Base-by-base conservation (phyloP, 2,113 vertebrate species). In the Paratilapia polleni region DNA sequence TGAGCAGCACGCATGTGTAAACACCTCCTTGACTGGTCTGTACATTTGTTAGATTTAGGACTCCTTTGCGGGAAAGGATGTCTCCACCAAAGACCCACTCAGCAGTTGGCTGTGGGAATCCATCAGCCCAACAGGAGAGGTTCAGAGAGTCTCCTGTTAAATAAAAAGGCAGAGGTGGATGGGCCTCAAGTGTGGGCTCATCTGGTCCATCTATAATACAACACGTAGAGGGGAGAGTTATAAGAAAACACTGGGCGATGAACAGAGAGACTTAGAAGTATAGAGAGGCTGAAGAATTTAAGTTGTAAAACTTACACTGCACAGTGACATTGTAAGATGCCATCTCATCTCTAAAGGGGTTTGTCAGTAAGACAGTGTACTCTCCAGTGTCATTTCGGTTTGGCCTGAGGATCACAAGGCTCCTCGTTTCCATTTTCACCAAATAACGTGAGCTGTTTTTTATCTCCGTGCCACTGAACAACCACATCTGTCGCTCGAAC, bases 151-250 rank as follows among this genome's bases (percentile, higher is more conserved):
- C 91, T 36, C 94, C 95, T 2, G 78, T 31, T 26, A 89, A 34
- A 36, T 95, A 95, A 82, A 94, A 90, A 6, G 78, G 59, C 83
- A 83, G 75, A 76, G 78, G 54, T 12, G 96, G 95, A 38, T 1
- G 79, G 63, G 78, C 87, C 22, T 76, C 78, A 8, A 96, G 61
- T 9, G 43, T 31, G 2, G 95, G 95, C 15, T 88, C 83, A 64
- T 96, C 95, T 49, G 96, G 95, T 83, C 96, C 96, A 81, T 96
- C 96, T 96, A 26, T 24, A 78, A 60, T 17, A 60, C 43, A 80
- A 4, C 63, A 81, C 52, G 31, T 1, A 15, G 15, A 43, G 56
- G 26, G 20, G 22, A 52, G 17, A 31, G 24, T 24, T 31, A 54
- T 0, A 19, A 15, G 10, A 22, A 7, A 10, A 49, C 6, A 8